Evolutionary conservation across 2,113 vertebrate genomes (phyloP).

Genomic region (Telmatochromis sp.): DNA sequence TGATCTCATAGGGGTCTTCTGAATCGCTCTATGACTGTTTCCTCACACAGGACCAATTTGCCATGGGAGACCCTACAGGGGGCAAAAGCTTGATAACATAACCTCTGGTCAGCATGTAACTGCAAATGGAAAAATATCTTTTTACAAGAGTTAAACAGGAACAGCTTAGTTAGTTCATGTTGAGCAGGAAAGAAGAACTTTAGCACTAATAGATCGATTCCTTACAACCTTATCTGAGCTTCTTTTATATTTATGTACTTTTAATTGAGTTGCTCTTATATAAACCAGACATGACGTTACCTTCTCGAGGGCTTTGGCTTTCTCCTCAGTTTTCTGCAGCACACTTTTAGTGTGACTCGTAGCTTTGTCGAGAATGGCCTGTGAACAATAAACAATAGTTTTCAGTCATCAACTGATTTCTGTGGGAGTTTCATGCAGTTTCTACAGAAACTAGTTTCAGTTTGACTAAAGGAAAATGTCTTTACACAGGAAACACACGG

Average conservation of each 20-base stretch:
- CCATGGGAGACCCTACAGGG: not conserved
- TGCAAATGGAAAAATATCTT: not conserved
- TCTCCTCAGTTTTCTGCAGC: slow-evolving; percentile 84
- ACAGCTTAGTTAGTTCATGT: not conserved
- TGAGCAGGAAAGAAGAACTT: not conserved
- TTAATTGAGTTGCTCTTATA: not conserved
- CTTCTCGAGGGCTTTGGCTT: slow-evolving; percentile 84
- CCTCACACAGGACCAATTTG: not conserved
- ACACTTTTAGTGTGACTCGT: slow-evolving; percentile 84
- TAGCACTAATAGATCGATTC: not conserved
- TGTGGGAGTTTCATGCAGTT: not conserved
- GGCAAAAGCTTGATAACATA: not conserved
- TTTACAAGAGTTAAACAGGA: not conserved
- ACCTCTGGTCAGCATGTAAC: accelerated
- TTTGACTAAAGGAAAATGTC: not conserved
- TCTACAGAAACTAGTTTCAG: not conserved
- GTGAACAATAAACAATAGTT: not conserved
- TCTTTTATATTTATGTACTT: not conserved
- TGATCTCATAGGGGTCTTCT: not conserved
- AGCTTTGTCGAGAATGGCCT: slow-evolving; percentile 87
- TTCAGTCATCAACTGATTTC: not conserved
- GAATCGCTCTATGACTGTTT: not conserved
- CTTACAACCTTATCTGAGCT: slow-evolving; percentile 1
- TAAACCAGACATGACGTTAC: slow-evolving; percentile 44
- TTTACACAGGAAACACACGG: not conserved